phyloP scores from a whole-genome alignment of 2,888 invertebrate species.

The Mantis religiosa region DNA sequence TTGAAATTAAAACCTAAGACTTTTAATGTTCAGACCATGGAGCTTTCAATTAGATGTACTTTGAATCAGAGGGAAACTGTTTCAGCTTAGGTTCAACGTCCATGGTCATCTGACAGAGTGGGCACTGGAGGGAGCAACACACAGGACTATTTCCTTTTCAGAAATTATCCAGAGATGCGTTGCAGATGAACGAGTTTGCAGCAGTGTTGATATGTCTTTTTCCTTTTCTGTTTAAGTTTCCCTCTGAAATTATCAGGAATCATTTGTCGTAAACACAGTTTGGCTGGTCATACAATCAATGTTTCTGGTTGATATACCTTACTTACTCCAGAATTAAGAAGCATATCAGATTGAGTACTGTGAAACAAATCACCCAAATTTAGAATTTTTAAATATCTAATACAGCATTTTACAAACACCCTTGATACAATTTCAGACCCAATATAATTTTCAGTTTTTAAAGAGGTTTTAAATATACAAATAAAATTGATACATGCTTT shows the following conservation, averaged over 20 bases:
- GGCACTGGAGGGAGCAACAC: not conserved
- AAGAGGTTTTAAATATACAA: no score
- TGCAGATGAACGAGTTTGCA: not conserved
- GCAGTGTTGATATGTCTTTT: not conserved
- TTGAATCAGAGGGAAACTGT: slow-evolving; percentile 31
- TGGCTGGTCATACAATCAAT: slow-evolving; percentile 32
- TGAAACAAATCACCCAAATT: no score
- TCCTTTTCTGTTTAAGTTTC: slow-evolving; percentile 23
- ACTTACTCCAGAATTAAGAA: no score
- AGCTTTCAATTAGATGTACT: not conserved
- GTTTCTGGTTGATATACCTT: slow-evolving; percentile 26
- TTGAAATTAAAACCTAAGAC: not conserved
- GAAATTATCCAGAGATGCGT: not conserved
- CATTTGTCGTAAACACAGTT: slow-evolving; percentile 18
- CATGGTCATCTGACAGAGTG: not conserved
- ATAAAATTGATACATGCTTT: no score
- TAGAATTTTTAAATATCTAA: no score
- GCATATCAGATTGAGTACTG: no score
- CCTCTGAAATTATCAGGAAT: slow-evolving; percentile 18
- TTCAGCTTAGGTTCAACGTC: slow-evolving; percentile 22
- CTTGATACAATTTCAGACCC: no score
- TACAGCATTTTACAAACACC: no score
- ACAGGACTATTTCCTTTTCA: not conserved
- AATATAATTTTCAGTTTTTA: no score
- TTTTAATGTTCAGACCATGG: not conserved